These are phyloP conservation scores for Periphyllus acericola DNA, from an alignment of 2,888 invertebrate genomes.

Conservation along the genomic window DNA sequence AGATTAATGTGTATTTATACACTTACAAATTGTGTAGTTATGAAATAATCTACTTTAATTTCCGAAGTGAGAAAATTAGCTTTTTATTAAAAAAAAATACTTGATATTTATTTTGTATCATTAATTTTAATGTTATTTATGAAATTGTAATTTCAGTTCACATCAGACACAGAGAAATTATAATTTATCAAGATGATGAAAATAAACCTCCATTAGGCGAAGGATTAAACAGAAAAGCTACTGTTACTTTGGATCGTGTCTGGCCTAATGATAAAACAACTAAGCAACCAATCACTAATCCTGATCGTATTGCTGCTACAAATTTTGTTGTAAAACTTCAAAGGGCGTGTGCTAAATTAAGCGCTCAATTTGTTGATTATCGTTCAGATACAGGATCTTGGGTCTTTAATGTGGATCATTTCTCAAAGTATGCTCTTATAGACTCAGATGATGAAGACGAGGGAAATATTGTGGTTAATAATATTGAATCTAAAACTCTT, in stretches of 20 bases:
- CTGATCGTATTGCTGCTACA: slow-evolving; percentile 80
- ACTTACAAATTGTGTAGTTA: too few species aligned
- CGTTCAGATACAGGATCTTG: slow-evolving; percentile 95
- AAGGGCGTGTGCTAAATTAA: slow-evolving; percentile 84
- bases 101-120: too few species aligned
- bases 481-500: slow-evolving; percentile 60
- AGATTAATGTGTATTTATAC: background rate
- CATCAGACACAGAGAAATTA: slow-evolving; percentile 93
- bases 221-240: slow-evolving; percentile 89
- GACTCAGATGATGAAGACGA: slow-evolving; percentile 91
- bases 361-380: slow-evolving; percentile 93
- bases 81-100: too few species aligned
- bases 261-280: slow-evolving; percentile 92
- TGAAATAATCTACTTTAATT: too few species aligned
- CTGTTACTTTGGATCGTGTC: slow-evolving; percentile 91
- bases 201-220: slow-evolving; percentile 88
- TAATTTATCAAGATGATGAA: slow-evolving; percentile 90
- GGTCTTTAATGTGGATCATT: slow-evolving; percentile 96
- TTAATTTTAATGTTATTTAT: background rate
- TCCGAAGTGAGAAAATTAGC: too few species aligned
- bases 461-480: slow-evolving; percentile 60
- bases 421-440: slow-evolving; percentile 87
- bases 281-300: slow-evolving; percentile 81
- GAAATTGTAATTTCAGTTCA: slow-evolving; percentile 74
- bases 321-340: slow-evolving; percentile 88